A percentile compares a stretch with the other conserved stretches of the same genome.
Evolutionary conservation across 2,888 invertebrate species (phyloP).

Genomic region (Agrochola lychnidis): DNA sequence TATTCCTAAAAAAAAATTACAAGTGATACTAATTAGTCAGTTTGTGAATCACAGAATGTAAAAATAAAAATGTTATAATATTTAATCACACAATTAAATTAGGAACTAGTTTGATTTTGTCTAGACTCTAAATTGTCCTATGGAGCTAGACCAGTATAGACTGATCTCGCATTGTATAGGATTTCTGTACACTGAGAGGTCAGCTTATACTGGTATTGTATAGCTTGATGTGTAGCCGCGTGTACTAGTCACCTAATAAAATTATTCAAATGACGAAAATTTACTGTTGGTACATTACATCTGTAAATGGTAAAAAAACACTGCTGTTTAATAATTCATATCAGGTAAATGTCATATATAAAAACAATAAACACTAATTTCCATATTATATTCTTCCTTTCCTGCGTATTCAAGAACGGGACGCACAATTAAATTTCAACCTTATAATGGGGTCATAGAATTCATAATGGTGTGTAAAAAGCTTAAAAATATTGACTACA

Average conservation of each 20-base stretch:
- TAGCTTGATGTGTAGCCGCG: too few relatives aligned
- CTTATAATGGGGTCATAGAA: background rate
- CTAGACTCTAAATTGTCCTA: too few relatives aligned
- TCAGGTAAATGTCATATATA: slow-evolving; percentile 60
- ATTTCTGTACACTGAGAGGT: too few relatives aligned
- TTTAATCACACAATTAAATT: too few relatives aligned
- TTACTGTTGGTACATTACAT: background rate
- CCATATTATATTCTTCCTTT: slow-evolving; percentile 54
- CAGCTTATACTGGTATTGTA: too few relatives aligned
- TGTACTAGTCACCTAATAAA: background rate
- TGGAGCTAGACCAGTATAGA: too few relatives aligned
- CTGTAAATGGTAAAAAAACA: slow-evolving; percentile 16
- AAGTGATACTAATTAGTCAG: too few relatives aligned
- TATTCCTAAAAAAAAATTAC: too few relatives aligned
- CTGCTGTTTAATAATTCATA: slow-evolving; percentile 52
- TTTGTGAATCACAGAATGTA: too few relatives aligned
- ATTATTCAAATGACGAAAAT: background rate
- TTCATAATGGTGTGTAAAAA: background rate
- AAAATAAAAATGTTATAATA: too few relatives aligned
- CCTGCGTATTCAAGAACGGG: slow-evolving; percentile 4
- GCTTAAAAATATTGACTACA: slow-evolving; percentile 42
- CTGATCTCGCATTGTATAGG: too few relatives aligned
- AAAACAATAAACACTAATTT: slow-evolving; percentile 65
- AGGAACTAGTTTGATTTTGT: too few relatives aligned
- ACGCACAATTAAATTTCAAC: background rate